Percentiles rank a stretch among this genome's conserved stretches.
Conservation (phyloP, 2,113 vertebrate species). For the Empidonax alnorum region DNA sequence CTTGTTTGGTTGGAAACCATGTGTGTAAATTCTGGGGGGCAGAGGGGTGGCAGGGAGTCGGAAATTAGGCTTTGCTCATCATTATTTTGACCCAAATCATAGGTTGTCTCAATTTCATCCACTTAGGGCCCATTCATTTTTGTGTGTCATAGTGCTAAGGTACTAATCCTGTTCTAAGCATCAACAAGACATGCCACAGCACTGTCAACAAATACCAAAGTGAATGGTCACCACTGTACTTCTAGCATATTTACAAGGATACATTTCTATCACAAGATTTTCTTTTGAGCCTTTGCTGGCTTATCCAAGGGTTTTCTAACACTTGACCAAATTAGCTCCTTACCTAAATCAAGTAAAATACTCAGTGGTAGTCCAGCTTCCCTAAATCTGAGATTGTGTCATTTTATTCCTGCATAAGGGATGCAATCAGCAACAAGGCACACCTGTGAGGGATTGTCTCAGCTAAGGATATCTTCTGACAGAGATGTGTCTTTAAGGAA, state of each 20-base stretch:
- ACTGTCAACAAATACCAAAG: neutral
- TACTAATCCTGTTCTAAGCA: neutral
- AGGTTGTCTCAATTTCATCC: neutral
- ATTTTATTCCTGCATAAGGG: neutral
- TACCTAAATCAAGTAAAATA: neutral
- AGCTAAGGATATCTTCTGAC: neutral
- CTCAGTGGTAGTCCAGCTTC: neutral
- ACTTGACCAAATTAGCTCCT: neutral
- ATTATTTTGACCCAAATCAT: neutral
- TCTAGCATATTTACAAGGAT: neutral
- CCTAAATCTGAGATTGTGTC: neutral
- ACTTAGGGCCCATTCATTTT: neutral
- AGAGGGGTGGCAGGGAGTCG: neutral
- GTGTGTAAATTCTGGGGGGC: neutral
- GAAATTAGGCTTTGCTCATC: neutral
- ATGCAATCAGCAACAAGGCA: neutral
- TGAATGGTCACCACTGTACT: neutral
- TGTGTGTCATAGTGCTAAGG: neutral
- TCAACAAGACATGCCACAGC: neutral
- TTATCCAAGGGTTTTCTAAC: neutral
- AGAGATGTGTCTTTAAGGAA: neutral
- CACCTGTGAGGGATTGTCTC: neutral
- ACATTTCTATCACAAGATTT: neutral
- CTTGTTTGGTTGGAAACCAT: neutral
- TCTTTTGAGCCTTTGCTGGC: neutral